Evolutionary conservation across 2,113 vertebrate species (phyloP).

Genomic region (Benthochromis sp.): DNA sequence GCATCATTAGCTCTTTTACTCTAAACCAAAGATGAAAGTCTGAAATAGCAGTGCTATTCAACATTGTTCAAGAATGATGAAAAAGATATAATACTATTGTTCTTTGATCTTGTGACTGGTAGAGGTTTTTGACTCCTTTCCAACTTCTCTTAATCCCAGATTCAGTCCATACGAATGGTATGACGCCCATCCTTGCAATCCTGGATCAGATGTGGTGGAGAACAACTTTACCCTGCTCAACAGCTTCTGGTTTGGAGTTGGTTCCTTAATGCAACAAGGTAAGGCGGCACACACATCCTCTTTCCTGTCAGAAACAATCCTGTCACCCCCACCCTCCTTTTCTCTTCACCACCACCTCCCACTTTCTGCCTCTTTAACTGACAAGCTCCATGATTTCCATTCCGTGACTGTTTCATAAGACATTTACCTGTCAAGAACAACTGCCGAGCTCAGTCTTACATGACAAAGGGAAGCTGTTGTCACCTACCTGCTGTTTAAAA

Average conservation of each 20-base stretch:
- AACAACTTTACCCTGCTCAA: slow-evolving; percentile 98
- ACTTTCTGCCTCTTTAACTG: slow-evolving; percentile 47
- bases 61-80: not conserved
- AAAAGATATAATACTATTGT: not conserved
- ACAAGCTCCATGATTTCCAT: slow-evolving; percentile 58
- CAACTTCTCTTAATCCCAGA: slow-evolving; percentile 58
- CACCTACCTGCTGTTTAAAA: slow-evolving; percentile 50
- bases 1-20: not conserved
- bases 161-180: slow-evolving; percentile 99
- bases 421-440: slow-evolving; percentile 66
- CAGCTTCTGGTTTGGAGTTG: slow-evolving; percentile 99
- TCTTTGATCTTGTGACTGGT: not conserved
- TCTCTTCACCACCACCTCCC: not conserved
- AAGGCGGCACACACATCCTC: not conserved
- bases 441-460: slow-evolving; percentile 55
- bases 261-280: slow-evolving; percentile 99
- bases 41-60: not conserved
- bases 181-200: slow-evolving; percentile 94
- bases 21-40: not conserved
- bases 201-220: slow-evolving; percentile 90
- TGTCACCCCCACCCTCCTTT: not conserved
- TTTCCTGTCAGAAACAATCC: slow-evolving; percentile 34
- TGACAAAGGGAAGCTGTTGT: slow-evolving; percentile 65
- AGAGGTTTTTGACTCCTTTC: not conserved
- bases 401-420: slow-evolving; percentile 48